Base-by-base conservation (phyloP, 2,888 invertebrate species). In the Acleris cristana region DNA sequence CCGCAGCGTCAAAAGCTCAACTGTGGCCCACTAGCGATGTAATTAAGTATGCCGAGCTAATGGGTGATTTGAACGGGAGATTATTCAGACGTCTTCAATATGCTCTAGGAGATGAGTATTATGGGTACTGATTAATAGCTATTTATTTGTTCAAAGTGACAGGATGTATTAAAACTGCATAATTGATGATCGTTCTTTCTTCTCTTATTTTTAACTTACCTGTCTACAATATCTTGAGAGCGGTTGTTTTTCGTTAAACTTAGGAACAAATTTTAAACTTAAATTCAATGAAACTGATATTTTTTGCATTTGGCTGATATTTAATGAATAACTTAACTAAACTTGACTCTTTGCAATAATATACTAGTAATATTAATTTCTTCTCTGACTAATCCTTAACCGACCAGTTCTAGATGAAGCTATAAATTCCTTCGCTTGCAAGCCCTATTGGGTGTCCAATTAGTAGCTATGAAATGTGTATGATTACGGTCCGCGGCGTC, bases 1-100 rank as follows among this genome's bases (percentile, higher is more conserved):
- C 88, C 87, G 88, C 80, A 85, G 87, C 84, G 90, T 91, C 90
- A 90, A 92, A 92, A 90, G 89, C 89, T 87, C 90, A 89, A 89
- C 90, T 86, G 85, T 83, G 86, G 84, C 83, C 84, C 86, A 89
- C 87, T 86, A 83, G 83, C 82, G 79, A 77, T 82, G 83, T 89
- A 89, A 90, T 92, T 90, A 90, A 89, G 86, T 87, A 87, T 81
- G 81, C 82, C 81, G 82, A 81, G 79, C 81, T 87, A 88, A 89
- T 88, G 85, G 86, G 81, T 79, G 87, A 88, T 89, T 87, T 82
- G 82, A 87, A 80, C 83, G 70, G 70, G 57, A 79, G 70, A 73
- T 63, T 63, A 67, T 56, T 64, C 67, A 67, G 67, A 63, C 67
- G 67, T 67, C 58, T 67, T 58, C 54, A 67, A 67, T 57, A 53